These are phyloP conservation scores for Drosophila orena DNA, from an alignment of 1,140 invertebrate genomes.

Conservation along the genomic window DNA sequence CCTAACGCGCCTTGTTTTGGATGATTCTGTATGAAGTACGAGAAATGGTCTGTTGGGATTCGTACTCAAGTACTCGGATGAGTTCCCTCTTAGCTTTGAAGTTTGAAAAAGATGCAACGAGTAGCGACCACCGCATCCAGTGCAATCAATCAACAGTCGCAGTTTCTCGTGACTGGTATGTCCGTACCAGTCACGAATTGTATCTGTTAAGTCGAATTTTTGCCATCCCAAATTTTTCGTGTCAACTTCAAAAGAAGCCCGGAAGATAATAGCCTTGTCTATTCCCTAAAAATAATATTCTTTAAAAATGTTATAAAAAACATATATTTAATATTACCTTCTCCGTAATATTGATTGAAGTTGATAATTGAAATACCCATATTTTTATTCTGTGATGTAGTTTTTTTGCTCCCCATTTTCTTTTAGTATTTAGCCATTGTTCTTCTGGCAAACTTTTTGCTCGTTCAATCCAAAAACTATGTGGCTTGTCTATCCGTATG, in stretches of 20 bases:
- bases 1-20: slow-evolving; percentile 88
- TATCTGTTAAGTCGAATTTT: slow-evolving; percentile 92
- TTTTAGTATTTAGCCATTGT: slow-evolving; percentile 28
- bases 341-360: slow-evolving; percentile 63
- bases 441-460: slow-evolving; percentile 18
- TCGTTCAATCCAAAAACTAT: slow-evolving; percentile 22
- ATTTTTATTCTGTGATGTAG: slow-evolving; percentile 58
- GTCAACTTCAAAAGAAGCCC: slow-evolving; percentile 89
- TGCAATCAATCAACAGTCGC: slow-evolving; percentile 93
- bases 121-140: slow-evolving; percentile 91
- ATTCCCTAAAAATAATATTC: slow-evolving; percentile 85
- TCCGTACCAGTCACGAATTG: slow-evolving; percentile 90
- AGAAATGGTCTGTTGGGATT: slow-evolving; percentile 92
- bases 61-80: slow-evolving; percentile 20
- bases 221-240: slow-evolving; percentile 92
- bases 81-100: slow-evolving; percentile 14
- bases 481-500: slow-evolving; percentile 72
- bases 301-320: not conserved
- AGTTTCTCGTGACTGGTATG: slow-evolving; percentile 86
- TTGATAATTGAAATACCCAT: slow-evolving; percentile 74
- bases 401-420: slow-evolving; percentile 27
- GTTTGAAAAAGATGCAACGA: slow-evolving; percentile 86
- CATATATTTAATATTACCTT: slow-evolving; percentile 39
- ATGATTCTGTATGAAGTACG: slow-evolving; percentile 91
- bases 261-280: slow-evolving; percentile 88